Evolutionary conservation across 2,888 invertebrate genomes (phyloP).

Genomic region (Cheilosia vulpina): DNA sequence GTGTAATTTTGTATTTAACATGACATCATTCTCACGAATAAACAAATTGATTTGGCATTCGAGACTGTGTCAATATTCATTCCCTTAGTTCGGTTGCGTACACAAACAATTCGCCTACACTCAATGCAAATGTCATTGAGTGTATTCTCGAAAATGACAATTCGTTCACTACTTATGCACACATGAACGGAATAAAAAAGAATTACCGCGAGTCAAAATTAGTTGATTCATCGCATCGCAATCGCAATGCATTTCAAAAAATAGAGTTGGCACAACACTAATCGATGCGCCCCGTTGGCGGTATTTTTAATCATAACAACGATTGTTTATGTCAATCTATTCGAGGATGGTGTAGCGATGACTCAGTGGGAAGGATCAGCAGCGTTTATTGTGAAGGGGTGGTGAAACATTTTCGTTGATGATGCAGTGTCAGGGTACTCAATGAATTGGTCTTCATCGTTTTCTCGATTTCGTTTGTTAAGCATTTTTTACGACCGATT

Average conservation of each 20-base stretch:
- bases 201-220: conserved; percentile 6
- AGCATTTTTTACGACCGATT: conserved; percentile 30
- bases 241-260: conserved; percentile 47
- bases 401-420: conserved; percentile 28
- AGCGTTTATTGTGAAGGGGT: background rate
- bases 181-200: conserved; percentile 28
- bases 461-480: conserved; percentile 4
- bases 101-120: background rate
- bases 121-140: conserved; percentile 2
- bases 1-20: conserved; percentile 5
- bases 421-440: conserved; percentile 19
- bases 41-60: conserved; percentile 37
- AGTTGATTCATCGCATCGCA: conserved; percentile 31
- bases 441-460: conserved; percentile 1
- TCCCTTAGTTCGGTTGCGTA: background rate
- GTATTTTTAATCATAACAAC: conserved; percentile 33
- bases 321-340: conserved; percentile 59
- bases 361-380: conserved; percentile 44
- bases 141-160: background rate
- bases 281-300: background rate
- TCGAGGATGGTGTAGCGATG: conserved; percentile 27
- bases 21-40: conserved; percentile 44
- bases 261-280: conserved; percentile 48
- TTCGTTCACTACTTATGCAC: background rate
- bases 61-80: conserved; percentile 27